Conservation (phyloP, 1,140 invertebrate species). For the Anagrus nilaparvatae region DNA sequence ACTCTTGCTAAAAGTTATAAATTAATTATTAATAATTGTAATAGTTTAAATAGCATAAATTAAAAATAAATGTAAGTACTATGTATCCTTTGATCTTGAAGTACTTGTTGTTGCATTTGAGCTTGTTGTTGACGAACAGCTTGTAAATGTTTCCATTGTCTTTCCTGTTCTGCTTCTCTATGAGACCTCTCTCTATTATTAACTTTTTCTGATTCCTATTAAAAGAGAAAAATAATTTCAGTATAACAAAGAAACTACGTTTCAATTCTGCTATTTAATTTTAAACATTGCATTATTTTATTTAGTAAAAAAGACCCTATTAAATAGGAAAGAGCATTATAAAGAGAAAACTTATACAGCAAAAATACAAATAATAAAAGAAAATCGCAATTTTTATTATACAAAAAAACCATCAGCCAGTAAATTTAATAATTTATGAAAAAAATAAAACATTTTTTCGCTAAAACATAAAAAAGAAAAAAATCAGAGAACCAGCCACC, state of each 20-base stretch:
- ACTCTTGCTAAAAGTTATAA: slow-evolving; percentile 46
- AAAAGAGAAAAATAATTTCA: slow-evolving; percentile 17
- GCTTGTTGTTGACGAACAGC: slow-evolving; percentile 67
- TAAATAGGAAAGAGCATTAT: no score
- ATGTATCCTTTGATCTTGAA: slow-evolving; percentile 64
- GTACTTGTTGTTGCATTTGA: slow-evolving; percentile 69
- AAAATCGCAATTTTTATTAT: no score
- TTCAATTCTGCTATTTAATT: neutral
- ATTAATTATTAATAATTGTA: slow-evolving; percentile 4
- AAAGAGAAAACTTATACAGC: no score
- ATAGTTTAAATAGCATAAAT: slow-evolving; percentile 4
- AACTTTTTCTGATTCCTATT: slow-evolving; percentile 60
- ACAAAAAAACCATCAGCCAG: no score
- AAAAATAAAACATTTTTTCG: no score
- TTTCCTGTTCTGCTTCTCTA: slow-evolving; percentile 72
- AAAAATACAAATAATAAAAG: no score
- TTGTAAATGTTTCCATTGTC: slow-evolving; percentile 79
- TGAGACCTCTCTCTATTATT: slow-evolving; percentile 52
- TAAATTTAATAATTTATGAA: no score
- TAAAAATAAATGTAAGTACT: slow-evolving; percentile 36
- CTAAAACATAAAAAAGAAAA: no score
- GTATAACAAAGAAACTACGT: no score
- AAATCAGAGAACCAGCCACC: no score
- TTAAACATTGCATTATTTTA: slow-evolving; percentile 13
- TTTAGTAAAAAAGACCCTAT: no score